Conservation (phyloP, 2,797 vertebrate species). For the Parauchenoglanis punctatus region DNA sequence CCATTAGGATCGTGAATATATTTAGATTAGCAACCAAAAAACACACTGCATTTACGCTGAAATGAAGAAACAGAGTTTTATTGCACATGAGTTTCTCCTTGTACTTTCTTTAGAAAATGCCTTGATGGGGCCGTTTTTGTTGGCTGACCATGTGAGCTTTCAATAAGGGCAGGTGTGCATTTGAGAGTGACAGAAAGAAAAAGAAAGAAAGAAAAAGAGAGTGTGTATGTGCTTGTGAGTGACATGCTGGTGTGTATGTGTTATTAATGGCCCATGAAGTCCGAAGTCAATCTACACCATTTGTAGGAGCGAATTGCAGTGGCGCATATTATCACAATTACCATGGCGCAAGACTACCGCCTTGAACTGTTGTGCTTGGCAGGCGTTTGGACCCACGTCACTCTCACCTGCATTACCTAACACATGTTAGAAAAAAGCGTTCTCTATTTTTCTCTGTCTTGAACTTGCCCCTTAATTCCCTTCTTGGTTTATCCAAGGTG, state of each 20-base stretch:
- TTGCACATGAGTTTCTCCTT: not conserved
- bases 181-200: slow-evolving; percentile 35
- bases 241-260: slow-evolving; percentile 39
- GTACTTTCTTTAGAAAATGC: not conserved
- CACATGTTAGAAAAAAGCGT: slow-evolving; percentile 60
- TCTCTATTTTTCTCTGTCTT: slow-evolving; percentile 62
- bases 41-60: not conserved
- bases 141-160: slow-evolving; percentile 26
- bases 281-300: slow-evolving; percentile 65
- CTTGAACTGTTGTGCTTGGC: slow-evolving; percentile 75
- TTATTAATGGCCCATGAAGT: slow-evolving; percentile 68
- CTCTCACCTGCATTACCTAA: slow-evolving; percentile 64
- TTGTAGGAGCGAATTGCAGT: slow-evolving; percentile 64
- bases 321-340: slow-evolving; percentile 75
- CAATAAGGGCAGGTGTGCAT: slow-evolving; percentile 29
- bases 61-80: not conserved
- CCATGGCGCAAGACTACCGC: slow-evolving; percentile 64
- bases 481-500: slow-evolving; percentile 71
- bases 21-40: not conserved
- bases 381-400: slow-evolving; percentile 67
- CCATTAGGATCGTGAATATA: not conserved
- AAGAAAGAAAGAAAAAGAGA: slow-evolving; percentile 3
- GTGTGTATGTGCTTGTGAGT: slow-evolving; percentile 26
- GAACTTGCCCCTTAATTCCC: slow-evolving; percentile 50
- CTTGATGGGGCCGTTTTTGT: slow-evolving; percentile 5